Conservation (phyloP, 2,888 invertebrate species). For the Meteorus colon region DNA sequence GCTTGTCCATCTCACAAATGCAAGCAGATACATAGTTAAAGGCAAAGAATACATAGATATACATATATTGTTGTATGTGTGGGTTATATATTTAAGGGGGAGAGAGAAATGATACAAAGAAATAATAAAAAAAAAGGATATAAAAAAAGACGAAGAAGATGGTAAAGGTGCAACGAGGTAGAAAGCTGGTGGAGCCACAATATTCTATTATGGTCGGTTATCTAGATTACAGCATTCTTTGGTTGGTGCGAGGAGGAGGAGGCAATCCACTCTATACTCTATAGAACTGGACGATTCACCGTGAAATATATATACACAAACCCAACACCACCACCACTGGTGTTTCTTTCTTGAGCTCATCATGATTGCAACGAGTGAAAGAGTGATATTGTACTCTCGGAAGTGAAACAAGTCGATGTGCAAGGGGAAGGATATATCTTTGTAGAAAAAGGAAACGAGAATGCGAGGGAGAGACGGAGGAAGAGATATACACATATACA, state of each 20-base stretch:
- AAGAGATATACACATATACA: not conserved
- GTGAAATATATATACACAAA: constrained; percentile 23
- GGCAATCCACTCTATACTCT: constrained; percentile 7
- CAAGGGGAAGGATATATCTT: not conserved
- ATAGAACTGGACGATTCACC: constrained; percentile 40
- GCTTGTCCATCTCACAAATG: not conserved
- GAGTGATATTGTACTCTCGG: constrained; percentile 11
- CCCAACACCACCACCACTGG: not conserved
- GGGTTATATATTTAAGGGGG: not conserved
- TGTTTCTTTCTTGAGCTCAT: constrained; percentile 12
- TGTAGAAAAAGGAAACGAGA: constrained; percentile 1
- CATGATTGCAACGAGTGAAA: constrained; percentile 18
- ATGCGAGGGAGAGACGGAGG: not conserved
- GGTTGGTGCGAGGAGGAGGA: constrained; percentile 41
- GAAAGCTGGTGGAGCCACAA: constrained; percentile 62
- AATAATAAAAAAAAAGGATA: constrained; percentile 16
- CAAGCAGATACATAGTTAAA: constrained; percentile 12
- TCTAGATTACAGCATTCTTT: constrained; percentile 72
- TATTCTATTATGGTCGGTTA: constrained; percentile 72
- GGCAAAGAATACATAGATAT: not conserved
- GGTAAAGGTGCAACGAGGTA: constrained; percentile 65
- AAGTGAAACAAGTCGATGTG: constrained; percentile 17
- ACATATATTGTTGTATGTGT: not conserved
- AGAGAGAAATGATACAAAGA: not conserved
- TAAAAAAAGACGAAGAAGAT: constrained; percentile 35